These are phyloP conservation scores for Nomada hirtipes DNA, from an alignment of 2,888 invertebrate genomes.

Conservation along the genomic window DNA sequence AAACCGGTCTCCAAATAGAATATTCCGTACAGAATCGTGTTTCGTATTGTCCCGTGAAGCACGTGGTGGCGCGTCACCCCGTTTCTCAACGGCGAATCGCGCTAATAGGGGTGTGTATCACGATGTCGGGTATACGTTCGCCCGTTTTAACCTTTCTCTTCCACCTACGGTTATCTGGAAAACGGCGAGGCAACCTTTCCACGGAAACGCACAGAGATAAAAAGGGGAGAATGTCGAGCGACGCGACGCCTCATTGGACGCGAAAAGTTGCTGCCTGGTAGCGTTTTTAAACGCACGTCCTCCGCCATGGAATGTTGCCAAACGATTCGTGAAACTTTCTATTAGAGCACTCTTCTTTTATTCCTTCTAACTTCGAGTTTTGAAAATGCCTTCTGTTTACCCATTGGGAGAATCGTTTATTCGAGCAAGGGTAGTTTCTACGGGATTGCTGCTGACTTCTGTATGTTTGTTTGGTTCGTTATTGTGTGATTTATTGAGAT, in stretches of 20 bases:
- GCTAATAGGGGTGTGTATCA: slow-evolving; percentile 59
- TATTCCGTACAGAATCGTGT: slow-evolving; percentile 8
- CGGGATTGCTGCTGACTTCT: no score
- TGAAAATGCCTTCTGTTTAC: background rate
- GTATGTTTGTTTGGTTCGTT: no score
- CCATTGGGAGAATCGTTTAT: background rate
- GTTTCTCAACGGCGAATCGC: slow-evolving; percentile 64
- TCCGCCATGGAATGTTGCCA: background rate
- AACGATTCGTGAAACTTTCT: slow-evolving; percentile 30
- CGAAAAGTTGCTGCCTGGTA: background rate
- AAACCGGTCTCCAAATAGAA: background rate
- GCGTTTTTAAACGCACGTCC: slow-evolving; percentile 13
- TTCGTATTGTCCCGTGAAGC: slow-evolving; percentile 52
- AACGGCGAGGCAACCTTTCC: slow-evolving; percentile 42
- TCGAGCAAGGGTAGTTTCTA: no score
- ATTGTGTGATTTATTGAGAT: no score
- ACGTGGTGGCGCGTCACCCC: slow-evolving; percentile 59
- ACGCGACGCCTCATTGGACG: slow-evolving; percentile 20
- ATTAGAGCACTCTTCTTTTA: background rate
- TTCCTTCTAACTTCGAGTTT: background rate
- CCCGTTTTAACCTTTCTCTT: slow-evolving; percentile 4
- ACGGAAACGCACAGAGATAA: background rate
- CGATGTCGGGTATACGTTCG: slow-evolving; percentile 13
- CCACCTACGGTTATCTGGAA: slow-evolving; percentile 7
- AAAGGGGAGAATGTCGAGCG: slow-evolving; percentile 21